Percentiles rank a stretch among this genome's conserved stretches.
Evolutionary conservation across 1,140 invertebrate genomes (phyloP).

Genomic region (Hycleus cichorii): DNA sequence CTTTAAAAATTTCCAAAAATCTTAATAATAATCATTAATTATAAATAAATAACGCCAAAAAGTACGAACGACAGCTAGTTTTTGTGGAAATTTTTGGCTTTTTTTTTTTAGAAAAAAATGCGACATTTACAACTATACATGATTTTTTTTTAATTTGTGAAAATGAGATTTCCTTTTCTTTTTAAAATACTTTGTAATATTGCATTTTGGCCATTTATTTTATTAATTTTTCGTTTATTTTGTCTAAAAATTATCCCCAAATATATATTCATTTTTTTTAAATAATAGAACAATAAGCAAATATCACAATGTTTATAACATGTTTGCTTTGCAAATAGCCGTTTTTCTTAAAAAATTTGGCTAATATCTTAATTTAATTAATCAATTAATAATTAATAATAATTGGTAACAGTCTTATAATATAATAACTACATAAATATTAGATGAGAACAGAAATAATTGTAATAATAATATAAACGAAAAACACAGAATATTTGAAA

Average conservation of each 20-base stretch:
- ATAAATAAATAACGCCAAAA: not conserved
- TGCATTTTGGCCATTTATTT: slow-evolving; percentile 22
- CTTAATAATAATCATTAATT: not conserved
- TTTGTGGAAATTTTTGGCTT: not conserved
- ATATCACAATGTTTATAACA: slow-evolving; percentile 40
- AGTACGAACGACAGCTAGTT: not conserved
- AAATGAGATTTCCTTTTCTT: not conserved
- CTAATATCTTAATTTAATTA: slow-evolving; percentile 24
- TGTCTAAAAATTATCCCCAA: too few relatives aligned
- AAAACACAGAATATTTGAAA: slow-evolving; percentile 11
- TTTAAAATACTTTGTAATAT: slow-evolving; percentile 3
- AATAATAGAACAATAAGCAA: slow-evolving; percentile 27
- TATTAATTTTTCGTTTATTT: too few relatives aligned
- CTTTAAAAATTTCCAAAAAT: not conserved
- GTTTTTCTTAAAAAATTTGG: slow-evolving; percentile 22
- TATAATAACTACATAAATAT: slow-evolving; percentile 36
- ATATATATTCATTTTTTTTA: slow-evolving; percentile 8
- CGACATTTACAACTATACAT: not conserved
- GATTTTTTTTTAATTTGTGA: not conserved
- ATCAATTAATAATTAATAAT: slow-evolving; percentile 13
- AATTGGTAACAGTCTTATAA: slow-evolving; percentile 43
- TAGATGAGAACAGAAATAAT: too few relatives aligned
- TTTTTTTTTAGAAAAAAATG: not conserved
- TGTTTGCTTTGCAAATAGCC: slow-evolving; percentile 30
- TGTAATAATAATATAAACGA: slow-evolving; percentile 17